Evolutionary conservation across 2,888 invertebrate species (phyloP).

Genomic region (Globia sparganii): DNA sequence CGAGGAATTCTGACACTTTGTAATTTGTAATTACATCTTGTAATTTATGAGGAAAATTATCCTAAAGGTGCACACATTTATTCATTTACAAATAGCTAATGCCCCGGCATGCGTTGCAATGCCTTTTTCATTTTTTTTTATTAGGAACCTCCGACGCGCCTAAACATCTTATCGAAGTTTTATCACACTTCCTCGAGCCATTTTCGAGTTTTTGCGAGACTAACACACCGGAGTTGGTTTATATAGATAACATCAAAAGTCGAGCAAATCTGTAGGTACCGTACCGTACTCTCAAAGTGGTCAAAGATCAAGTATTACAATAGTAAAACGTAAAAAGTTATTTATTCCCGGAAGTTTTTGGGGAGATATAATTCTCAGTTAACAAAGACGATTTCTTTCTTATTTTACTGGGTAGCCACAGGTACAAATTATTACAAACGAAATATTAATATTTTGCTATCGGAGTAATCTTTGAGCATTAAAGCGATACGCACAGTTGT

Average conservation of each 20-base stretch:
- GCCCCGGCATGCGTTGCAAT: no score
- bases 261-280: not conserved
- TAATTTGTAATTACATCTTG: no score
- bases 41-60: not conserved
- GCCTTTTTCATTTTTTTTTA: no score
- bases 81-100: not conserved
- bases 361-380: not conserved
- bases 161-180: no score
- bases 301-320: not conserved
- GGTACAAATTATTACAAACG: not conserved
- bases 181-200: no score
- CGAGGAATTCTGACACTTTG: not conserved
- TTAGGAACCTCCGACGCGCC: no score
- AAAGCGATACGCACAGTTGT: constrained; percentile 62
- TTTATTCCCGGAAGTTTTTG: not conserved
- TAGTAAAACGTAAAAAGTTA: not conserved
- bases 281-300: no score
- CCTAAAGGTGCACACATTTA: not conserved
- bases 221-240: no score
- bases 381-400: constrained; percentile 1
- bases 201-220: no score
- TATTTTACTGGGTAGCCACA: not conserved
- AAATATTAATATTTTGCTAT: not conserved
- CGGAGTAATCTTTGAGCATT: constrained; percentile 51
- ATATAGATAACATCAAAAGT: not conserved